phyloP scores from a whole-genome alignment of 2,888 invertebrate species.

The Apotomis capreana region DNA sequence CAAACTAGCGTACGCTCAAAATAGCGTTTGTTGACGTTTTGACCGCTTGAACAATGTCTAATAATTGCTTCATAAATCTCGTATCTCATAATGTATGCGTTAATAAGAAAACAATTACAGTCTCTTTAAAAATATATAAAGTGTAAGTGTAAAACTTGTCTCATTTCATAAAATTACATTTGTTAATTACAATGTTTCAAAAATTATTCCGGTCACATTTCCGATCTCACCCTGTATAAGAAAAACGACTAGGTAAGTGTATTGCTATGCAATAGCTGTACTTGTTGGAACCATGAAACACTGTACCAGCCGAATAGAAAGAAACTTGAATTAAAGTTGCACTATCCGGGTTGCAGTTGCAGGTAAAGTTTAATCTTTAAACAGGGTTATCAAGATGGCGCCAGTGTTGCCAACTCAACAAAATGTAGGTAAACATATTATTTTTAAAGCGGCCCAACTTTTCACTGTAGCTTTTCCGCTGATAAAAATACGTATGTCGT shows the following conservation, averaged over 20 bases:
- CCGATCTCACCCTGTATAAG: too few species aligned
- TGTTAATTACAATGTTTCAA: too few species aligned
- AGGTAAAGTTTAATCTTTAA: constrained; percentile 37
- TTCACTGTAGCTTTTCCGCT: not conserved
- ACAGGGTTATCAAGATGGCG: constrained; percentile 37
- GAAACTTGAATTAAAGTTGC: constrained; percentile 33
- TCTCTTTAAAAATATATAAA: too few species aligned
- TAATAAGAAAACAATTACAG: too few species aligned
- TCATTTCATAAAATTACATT: too few species aligned
- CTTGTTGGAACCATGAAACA: constrained; percentile 8
- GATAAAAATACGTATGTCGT: not conserved
- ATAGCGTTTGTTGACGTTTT: too few species aligned
- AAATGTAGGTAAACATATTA: constrained; percentile 31
- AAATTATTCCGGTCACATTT: too few species aligned
- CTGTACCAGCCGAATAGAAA: constrained; percentile 6
- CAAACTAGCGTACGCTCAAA: too few species aligned
- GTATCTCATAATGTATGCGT: too few species aligned
- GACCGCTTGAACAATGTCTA: too few species aligned
- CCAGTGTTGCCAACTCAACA: constrained; percentile 21
- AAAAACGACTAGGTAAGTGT: not conserved
- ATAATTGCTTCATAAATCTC: too few species aligned
- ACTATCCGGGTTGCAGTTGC: constrained; percentile 13
- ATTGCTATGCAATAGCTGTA: constrained; percentile 7
- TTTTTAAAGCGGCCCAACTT: constrained; percentile 14
- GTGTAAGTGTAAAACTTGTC: too few species aligned